These are phyloP conservation scores for Holacanthus passer DNA, from an alignment of 2,113 vertebrate species.

Conservation along the genomic window DNA sequence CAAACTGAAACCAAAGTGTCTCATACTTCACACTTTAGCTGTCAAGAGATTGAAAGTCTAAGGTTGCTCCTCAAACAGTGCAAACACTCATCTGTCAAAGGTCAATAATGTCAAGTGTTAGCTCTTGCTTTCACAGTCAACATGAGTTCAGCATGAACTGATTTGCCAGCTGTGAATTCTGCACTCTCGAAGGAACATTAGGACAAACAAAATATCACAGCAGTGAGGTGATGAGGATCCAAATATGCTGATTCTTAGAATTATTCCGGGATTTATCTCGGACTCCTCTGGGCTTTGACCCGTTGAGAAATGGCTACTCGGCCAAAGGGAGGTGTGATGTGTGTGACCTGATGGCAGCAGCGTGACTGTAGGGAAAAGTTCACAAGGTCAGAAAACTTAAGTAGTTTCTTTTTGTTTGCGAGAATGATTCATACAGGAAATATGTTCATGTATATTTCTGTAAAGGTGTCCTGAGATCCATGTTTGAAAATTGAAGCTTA, in stretches of 20 bases:
- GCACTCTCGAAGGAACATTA: background rate
- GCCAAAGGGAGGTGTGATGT: background rate
- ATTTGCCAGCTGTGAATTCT: background rate
- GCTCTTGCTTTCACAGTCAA: background rate
- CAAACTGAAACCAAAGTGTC: background rate
- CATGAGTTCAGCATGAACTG: background rate
- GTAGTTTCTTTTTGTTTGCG: background rate
- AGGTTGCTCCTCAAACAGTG: background rate
- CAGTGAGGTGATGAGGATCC: background rate
- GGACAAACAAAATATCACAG: conserved; percentile 20
- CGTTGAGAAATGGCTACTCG: background rate
- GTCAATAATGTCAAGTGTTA: background rate
- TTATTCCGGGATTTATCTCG: background rate
- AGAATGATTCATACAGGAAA: background rate
- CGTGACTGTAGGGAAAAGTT: background rate
- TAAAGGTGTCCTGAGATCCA: background rate
- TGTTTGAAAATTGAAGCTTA: background rate
- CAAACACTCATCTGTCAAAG: background rate
- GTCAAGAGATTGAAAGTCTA: background rate
- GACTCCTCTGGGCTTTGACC: background rate
- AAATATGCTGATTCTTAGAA: conserved; percentile 11
- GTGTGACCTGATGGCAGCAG: background rate
- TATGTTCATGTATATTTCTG: background rate
- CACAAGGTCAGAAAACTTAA: background rate
- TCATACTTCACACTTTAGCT: background rate